Evolutionary conservation across 2,113 vertebrate genomes (phyloP).

Genomic region (Amia ocellicauda): DNA sequence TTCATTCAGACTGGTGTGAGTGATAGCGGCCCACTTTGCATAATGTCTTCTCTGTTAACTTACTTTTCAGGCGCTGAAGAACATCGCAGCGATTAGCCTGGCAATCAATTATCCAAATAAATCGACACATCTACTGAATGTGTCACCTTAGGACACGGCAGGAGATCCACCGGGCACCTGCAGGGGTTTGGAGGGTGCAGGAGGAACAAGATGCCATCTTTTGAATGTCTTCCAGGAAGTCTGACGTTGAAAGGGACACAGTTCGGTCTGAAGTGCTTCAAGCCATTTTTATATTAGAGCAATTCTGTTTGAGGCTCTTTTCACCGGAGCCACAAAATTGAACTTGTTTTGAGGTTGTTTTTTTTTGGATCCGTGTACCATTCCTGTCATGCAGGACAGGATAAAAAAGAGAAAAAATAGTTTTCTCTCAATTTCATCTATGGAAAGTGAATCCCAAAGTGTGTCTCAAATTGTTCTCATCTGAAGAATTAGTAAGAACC

Average conservation of each 20-base stretch:
- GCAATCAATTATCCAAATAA: slow-evolving; percentile 97
- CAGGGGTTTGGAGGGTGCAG: slow-evolving; percentile 14
- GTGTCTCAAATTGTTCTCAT: too few relatives aligned
- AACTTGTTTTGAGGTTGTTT: not conserved
- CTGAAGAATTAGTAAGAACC: too few relatives aligned
- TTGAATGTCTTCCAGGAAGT: slow-evolving; percentile 36
- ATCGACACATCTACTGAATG: slow-evolving; percentile 85
- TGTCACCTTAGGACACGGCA: slow-evolving; percentile 61
- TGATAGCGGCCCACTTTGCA: not conserved
- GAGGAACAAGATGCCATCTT: slow-evolving; percentile 3
- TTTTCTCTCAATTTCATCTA: too few relatives aligned
- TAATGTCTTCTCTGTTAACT: not conserved
- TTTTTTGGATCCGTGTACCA: too few relatives aligned
- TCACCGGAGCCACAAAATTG: slow-evolving; percentile 43
- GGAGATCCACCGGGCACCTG: slow-evolving; percentile 13
- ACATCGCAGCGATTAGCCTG: slow-evolving; percentile 96
- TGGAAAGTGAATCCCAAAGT: too few relatives aligned
- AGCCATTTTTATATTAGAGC: slow-evolving; percentile 20
- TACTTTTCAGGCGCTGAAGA: slow-evolving; percentile 82
- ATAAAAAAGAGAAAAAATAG: too few relatives aligned
- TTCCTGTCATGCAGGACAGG: too few relatives aligned
- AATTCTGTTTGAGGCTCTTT: slow-evolving; percentile 46
- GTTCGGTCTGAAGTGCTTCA: slow-evolving; percentile 4
- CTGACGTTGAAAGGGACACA: slow-evolving; percentile 23
- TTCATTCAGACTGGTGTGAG: not conserved